These are phyloP conservation scores for Micoletzkya japonica DNA, from an alignment of 2,888 invertebrate species.

Conservation along the genomic window DNA sequence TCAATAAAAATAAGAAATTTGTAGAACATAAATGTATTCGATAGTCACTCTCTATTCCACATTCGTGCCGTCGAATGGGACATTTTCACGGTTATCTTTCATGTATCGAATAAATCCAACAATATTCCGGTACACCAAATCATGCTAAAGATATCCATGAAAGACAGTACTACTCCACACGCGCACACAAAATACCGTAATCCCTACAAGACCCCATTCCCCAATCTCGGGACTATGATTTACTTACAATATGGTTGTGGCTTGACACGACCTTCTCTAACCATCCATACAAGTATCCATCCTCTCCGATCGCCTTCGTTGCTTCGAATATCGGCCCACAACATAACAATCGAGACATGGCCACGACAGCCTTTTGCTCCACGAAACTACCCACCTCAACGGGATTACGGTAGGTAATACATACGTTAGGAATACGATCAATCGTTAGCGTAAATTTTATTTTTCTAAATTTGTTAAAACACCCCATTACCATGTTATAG, in stretches of 20 bases:
- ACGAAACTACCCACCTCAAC: constrained; percentile 63
- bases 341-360: constrained; percentile 91
- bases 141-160: too few species aligned
- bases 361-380: constrained; percentile 73
- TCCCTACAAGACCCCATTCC: too few species aligned
- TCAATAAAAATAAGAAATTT: too few species aligned
- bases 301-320: constrained; percentile 65
- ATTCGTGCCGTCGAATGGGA: too few species aligned
- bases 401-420: background rate
- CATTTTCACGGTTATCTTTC: too few species aligned
- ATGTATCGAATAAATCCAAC: too few species aligned
- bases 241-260: constrained; percentile 70
- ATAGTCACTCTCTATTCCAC: too few species aligned
- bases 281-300: constrained; percentile 89
- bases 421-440: background rate
- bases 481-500: background rate
- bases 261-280: constrained; percentile 86
- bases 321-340: constrained; percentile 90
- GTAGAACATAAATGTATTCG: too few species aligned
- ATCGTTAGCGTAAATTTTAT: background rate
- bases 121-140: too few species aligned
- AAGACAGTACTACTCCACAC: too few species aligned
- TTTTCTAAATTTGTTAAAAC: background rate
- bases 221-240: background rate
- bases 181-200: too few species aligned